A percentile compares a stretch with the other conserved stretches of the same genome.
Evolutionary conservation across 2,888 invertebrate genomes (phyloP).

Genomic region (Pollenia labialis): DNA sequence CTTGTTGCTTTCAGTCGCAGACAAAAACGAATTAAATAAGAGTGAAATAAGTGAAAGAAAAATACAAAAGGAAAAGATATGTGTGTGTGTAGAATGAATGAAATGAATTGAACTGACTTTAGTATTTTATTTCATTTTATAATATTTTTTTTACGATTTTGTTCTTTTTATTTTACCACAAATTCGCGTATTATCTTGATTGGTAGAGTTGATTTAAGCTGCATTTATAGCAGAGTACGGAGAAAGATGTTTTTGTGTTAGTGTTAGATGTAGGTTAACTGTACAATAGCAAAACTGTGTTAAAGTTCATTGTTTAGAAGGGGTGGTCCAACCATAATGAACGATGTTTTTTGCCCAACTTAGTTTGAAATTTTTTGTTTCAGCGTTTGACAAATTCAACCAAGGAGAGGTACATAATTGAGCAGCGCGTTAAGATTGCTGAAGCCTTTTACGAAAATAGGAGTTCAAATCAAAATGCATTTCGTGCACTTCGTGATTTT

Average conservation of each 20-base stretch:
- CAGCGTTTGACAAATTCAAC: too few relatives aligned
- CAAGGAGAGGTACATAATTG: too few relatives aligned
- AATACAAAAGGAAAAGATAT: slow-evolving; percentile 4
- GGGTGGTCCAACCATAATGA: too few relatives aligned
- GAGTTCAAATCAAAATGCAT: too few relatives aligned
- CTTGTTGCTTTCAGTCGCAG: slow-evolving; percentile 48
- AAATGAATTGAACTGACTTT: slow-evolving; percentile 68
- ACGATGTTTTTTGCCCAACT: too few relatives aligned
- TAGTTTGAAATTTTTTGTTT: too few relatives aligned
- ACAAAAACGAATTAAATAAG: slow-evolving; percentile 33
- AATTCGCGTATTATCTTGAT: slow-evolving; percentile 75
- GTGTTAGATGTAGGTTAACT: slow-evolving; percentile 49
- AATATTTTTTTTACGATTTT: background rate
- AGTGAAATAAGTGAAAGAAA: slow-evolving; percentile 18
- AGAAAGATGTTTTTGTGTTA: slow-evolving; percentile 2
- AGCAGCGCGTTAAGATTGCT: too few relatives aligned
- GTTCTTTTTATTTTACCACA: slow-evolving; percentile 52
- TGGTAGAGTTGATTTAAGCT: slow-evolving; percentile 71
- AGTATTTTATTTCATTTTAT: slow-evolving; percentile 54
- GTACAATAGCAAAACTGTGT: slow-evolving; percentile 39
- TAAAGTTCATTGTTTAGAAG: slow-evolving; percentile 24
- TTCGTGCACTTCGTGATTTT: too few relatives aligned
- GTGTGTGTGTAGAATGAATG: slow-evolving; percentile 24
- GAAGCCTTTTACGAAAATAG: too few relatives aligned
- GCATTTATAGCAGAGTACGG: slow-evolving; percentile 36